phyloP scores from a whole-genome alignment of 1,140 invertebrate genomes.

The Stegodyphus mimosarum region DNA sequence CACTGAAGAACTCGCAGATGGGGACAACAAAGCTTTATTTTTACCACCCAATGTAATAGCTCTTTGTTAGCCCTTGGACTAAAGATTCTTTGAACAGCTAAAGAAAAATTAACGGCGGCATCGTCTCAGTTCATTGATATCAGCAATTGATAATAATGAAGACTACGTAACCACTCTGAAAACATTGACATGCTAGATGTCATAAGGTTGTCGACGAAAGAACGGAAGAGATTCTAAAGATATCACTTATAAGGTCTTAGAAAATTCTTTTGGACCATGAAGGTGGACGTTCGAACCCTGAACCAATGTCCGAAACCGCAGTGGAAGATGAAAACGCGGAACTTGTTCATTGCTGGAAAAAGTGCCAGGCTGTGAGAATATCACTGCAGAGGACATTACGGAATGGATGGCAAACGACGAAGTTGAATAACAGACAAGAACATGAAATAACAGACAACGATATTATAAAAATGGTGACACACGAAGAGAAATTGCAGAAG shows the following conservation, averaged over 20 bases:
- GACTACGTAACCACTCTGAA: slow-evolving; percentile 6
- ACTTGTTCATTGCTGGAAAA: slow-evolving; percentile 17
- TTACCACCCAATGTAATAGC: slow-evolving; percentile 5
- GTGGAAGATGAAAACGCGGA: neutral
- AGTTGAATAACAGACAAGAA: no score
- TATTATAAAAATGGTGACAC: neutral
- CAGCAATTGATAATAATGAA: slow-evolving; percentile 26
- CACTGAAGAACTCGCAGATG: neutral
- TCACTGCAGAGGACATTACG: slow-evolving; percentile 12
- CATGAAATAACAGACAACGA: slow-evolving; percentile 17
- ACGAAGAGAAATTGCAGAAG: neutral
- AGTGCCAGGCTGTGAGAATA: neutral
- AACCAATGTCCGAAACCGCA: neutral
- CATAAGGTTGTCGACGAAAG: neutral
- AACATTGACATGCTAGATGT: slow-evolving; percentile 12
- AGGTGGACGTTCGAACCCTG: slow-evolving; percentile 9
- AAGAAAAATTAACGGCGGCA: neutral
- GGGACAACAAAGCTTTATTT: neutral
- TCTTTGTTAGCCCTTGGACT: neutral
- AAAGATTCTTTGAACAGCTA: neutral
- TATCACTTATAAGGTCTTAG: neutral
- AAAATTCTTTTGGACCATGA: slow-evolving; percentile 4
- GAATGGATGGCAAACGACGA: slow-evolving; percentile 11
- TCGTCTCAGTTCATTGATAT: slow-evolving; percentile 7
- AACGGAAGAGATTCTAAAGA: neutral